Base-by-base conservation (phyloP, 2,113 vertebrate genomes). In the Dromaius novaehollandiae region DNA sequence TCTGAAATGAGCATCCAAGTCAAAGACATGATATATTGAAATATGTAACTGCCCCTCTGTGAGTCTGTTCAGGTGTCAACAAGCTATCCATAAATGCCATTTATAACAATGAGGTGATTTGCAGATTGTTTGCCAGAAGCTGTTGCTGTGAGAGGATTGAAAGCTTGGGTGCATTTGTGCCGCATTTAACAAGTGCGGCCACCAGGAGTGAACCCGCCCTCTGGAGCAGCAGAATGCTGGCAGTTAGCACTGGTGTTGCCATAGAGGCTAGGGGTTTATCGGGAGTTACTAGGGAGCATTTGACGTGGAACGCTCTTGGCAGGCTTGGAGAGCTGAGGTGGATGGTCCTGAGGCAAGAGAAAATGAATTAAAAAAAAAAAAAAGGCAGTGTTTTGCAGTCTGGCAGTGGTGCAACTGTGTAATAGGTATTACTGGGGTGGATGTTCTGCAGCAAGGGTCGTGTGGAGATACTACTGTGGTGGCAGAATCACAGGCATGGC, bases 171-270 rank as follows among this genome's bases (percentile, higher is more conserved):
- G 66, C 2, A 19, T 78, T 42, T 20, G 51, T 8, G 36, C 48
- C 46, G 58, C 24, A 12, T 61, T n/a, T 40, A 21, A 63, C 1
- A 2, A 9, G 48, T 20, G 18, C 0, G 13, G 73, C 42, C 56
- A 19, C 25, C 38, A 0, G 1, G 8, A 40, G 16, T 0, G 1
- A 51, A 30, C 11, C 7, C 25, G 4, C n/a, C 36, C 28, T 19
- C 36, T 0, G 4, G 46, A 76, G 28, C 30, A 44, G 11, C 32
- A 53, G 51, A 38, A 38, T 12, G 0, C 3, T 24, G 12, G 3
- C 2, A 2, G 2, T 18, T 2, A 2, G 19, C 5, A 2, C 46
- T n/a, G 24, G 7, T 3, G 0, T 14, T 16, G 2, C 15, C 46
- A 19, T 0, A 0, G 4, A 8, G 69, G 25, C 50, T 53, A 32